These are phyloP conservation scores for Vireo altiloquus DNA, from an alignment of 2,113 vertebrate species.

Conservation along the genomic window DNA sequence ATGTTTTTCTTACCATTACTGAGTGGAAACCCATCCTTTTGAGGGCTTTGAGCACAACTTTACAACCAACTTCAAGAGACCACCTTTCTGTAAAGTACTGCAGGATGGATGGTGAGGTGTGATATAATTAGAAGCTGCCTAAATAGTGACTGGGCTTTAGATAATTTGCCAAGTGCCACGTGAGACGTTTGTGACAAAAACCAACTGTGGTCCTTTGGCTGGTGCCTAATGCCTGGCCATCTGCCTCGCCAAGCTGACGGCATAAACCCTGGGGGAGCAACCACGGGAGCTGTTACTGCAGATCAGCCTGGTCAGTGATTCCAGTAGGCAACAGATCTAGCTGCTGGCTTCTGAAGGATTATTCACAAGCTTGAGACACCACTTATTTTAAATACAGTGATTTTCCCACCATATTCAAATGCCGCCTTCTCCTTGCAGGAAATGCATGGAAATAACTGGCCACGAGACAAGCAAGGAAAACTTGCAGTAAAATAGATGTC, in stretches of 20 bases:
- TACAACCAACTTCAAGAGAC: neutral
- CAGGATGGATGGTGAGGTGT: neutral
- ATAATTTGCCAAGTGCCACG: neutral
- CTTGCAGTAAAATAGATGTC: neutral
- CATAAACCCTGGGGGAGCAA: neutral
- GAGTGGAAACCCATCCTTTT: neutral
- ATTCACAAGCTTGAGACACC: neutral
- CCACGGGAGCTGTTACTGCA: neutral
- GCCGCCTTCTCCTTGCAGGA: neutral
- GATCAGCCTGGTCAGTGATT: neutral
- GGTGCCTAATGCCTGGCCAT: neutral
- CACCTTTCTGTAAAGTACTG: neutral
- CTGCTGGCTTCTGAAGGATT: neutral
- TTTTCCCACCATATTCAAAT: neutral
- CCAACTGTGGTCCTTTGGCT: conserved; percentile 5
- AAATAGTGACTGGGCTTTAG: neutral
- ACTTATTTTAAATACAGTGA: neutral
- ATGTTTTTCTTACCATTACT: neutral
- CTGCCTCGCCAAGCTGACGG: neutral
- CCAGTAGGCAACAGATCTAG: neutral
- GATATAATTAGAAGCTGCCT: neutral
- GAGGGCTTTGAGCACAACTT: neutral
- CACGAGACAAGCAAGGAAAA: neutral
- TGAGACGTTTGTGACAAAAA: conserved; percentile 12
- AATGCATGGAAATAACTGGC: neutral